Base-by-base conservation (phyloP, 1,140 invertebrate species). In the Aphis gossypii region DNA sequence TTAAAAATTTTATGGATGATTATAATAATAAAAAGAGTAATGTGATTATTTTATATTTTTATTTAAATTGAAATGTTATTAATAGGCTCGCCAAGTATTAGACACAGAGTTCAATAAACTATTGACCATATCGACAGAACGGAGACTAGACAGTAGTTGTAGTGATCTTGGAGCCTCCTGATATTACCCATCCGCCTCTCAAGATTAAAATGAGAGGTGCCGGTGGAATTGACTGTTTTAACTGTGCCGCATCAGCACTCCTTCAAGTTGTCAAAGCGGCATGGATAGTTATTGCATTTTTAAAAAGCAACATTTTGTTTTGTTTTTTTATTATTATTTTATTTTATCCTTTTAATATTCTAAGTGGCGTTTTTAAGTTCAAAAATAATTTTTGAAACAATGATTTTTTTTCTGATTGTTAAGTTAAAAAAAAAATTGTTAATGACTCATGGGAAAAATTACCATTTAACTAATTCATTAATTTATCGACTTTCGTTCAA, bases 21-120 rank as follows among this genome's bases (percentile, higher is more conserved):
- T 35, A 90, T 30, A 91, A 68, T 35, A 41, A 38, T 44, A 46
- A 51, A 44, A 38, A 23, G 4, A 56, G 56, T 90, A 56, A 1
- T 93, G 21, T 76, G 11, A 20, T 76, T 76, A 82, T 92, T 82
- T 46, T 35, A 51, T 35, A 51, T 48, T 48, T 82, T 83, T 51
- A 11, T 56, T 54, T 1, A 54, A 76, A 11, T 44, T 54, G 1
- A 54, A n/a, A 76, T 76, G 6, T 68, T 68, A 9, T 76, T 76
- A n/a, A 44, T 95, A 98, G 98, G 97, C 97, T 95, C 97, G 98
- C 94, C 97, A 98, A 96, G 96, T 98, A 94, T 96, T 99, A 95
- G 98, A 99, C 95, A 96, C 97, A 95, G 98, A 99, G 96, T 99
- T 99, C 95, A 97, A 96, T 94, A 98, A 98, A 95, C 96, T 99